Conservation (phyloP, 2,113 vertebrate species). For the Poeciliopsis occidentalis region DNA sequence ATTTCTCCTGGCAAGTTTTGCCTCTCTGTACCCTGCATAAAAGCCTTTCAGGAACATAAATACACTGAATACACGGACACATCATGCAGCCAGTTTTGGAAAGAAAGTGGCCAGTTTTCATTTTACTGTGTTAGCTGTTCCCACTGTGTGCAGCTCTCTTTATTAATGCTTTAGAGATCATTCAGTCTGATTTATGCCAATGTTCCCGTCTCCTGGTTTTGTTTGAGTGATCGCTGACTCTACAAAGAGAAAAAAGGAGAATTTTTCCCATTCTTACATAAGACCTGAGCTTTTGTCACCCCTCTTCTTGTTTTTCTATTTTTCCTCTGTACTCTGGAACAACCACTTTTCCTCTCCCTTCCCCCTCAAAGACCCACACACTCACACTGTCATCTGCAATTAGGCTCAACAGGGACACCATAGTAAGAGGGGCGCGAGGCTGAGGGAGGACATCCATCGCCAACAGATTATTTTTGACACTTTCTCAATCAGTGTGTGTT, state of each 20-base stretch:
- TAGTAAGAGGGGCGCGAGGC: constrained; percentile 65
- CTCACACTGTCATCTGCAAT: constrained; percentile 75
- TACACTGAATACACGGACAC: background rate
- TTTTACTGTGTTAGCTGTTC: constrained; percentile 37
- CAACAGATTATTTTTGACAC: constrained; percentile 48
- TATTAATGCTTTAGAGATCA: constrained; percentile 39
- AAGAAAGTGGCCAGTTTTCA: background rate
- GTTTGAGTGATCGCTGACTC: constrained; percentile 14
- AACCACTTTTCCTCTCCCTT: constrained; percentile 67
- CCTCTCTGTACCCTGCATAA: background rate
- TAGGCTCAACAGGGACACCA: constrained; percentile 73
- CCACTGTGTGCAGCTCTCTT: constrained; percentile 38
- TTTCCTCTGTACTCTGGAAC: constrained; percentile 43
- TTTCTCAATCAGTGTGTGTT: constrained; percentile 12
- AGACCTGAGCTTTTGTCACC: constrained; percentile 27
- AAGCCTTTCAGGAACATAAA: background rate
- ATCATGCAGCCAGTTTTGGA: background rate
- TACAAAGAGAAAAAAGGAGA: constrained; percentile 8
- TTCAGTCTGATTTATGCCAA: constrained; percentile 32
- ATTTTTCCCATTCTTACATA: constrained; percentile 19
- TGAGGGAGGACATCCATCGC: constrained; percentile 45
- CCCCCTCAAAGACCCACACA: constrained; percentile 61
- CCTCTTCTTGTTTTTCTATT: constrained; percentile 37
- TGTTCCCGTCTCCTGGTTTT: constrained; percentile 22
- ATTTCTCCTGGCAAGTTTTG: background rate